Conservation (phyloP, 2,888 invertebrate species). For the Osmoderma eremita region DNA sequence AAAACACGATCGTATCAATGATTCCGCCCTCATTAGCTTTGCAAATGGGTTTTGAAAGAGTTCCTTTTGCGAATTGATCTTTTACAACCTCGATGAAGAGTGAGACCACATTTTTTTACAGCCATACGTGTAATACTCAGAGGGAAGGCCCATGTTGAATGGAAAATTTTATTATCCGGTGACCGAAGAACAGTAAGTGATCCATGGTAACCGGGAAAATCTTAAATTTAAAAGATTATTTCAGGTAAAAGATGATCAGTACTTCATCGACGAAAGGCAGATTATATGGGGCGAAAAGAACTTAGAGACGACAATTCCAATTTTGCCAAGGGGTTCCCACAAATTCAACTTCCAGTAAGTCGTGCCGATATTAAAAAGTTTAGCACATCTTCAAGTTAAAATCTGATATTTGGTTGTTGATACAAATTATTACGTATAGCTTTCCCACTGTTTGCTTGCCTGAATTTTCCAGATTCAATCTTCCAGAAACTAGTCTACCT, state of each 20-base stretch:
- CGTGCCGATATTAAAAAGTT: not conserved
- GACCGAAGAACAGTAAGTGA: slow-evolving; percentile 73
- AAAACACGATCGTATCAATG: too few species aligned
- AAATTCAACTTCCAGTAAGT: slow-evolving; percentile 70
- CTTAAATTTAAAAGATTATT: too few species aligned
- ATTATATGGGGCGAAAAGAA: slow-evolving; percentile 80
- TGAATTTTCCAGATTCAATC: slow-evolving; percentile 66
- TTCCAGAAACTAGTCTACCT: slow-evolving; percentile 78
- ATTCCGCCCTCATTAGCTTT: too few species aligned
- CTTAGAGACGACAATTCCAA: slow-evolving; percentile 71
- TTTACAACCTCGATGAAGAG: too few species aligned
- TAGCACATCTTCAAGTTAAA: too few species aligned
- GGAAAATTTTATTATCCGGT: slow-evolving; percentile 79
- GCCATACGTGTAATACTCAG: slow-evolving; percentile 76
- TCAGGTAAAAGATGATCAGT: slow-evolving; percentile 75
- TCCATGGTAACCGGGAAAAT: too few species aligned
- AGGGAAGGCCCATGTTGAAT: slow-evolving; percentile 80
- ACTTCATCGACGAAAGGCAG: slow-evolving; percentile 77
- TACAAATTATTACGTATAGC: too few species aligned
- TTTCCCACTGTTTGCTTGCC: too few species aligned
- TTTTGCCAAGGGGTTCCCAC: slow-evolving; percentile 77
- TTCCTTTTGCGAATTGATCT: too few species aligned
- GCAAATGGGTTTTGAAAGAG: too few species aligned
- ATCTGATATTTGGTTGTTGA: too few species aligned
- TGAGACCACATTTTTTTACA: too few species aligned